phyloP scores from a whole-genome alignment of 2,888 invertebrate genomes.

The Philopedon plagiatum region DNA sequence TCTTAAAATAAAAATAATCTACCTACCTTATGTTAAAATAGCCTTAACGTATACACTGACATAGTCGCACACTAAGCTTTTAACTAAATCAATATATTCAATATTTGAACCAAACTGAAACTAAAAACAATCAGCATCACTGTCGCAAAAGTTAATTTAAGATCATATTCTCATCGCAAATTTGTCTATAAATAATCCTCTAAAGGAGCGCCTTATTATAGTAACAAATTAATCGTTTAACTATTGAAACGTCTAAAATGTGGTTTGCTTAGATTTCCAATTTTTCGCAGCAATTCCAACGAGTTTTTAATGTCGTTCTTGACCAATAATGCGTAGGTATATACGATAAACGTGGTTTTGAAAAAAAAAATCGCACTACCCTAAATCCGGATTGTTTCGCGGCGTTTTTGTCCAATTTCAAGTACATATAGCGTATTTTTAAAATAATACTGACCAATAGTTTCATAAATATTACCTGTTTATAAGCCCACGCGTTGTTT shows the following conservation, averaged over 20 bases:
- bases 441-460: background rate
- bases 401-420: background rate
- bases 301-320: too few relatives aligned
- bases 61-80: too few relatives aligned
- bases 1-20: too few relatives aligned
- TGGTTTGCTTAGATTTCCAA: too few relatives aligned
- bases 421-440: background rate
- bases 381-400: background rate
- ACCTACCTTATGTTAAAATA: too few relatives aligned
- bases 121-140: background rate
- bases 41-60: too few relatives aligned
- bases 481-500: background rate
- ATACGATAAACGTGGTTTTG: too few relatives aligned
- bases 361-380: background rate
- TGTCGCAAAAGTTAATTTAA: slow-evolving; percentile 3
- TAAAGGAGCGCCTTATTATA: background rate
- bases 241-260: too few relatives aligned
- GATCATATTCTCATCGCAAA: background rate
- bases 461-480: slow-evolving; percentile 4
- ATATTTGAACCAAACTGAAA: background rate
- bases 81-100: too few relatives aligned
- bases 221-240: too few relatives aligned
- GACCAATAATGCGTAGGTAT: too few relatives aligned
- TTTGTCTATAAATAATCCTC: background rate
- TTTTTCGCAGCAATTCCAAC: too few relatives aligned